Conservation (phyloP, 2,888 invertebrate species). For the Candidula unifasciata region DNA sequence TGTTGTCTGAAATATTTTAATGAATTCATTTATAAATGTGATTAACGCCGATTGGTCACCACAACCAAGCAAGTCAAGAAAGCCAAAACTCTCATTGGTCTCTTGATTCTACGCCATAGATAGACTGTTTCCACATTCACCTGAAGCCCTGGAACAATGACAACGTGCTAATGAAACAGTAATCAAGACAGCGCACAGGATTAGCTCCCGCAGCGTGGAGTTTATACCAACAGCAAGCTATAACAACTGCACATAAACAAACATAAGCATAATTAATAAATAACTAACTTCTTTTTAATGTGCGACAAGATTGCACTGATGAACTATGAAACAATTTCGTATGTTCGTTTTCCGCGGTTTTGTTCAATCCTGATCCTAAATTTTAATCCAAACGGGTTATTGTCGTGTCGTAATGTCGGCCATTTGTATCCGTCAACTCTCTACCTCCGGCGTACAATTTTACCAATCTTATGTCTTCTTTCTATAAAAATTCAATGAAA, state of each 20-base stretch:
- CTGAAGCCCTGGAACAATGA: neutral
- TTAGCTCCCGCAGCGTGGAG: neutral
- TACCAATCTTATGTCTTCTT: neutral
- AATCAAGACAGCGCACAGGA: neutral
- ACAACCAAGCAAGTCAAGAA: too few species aligned
- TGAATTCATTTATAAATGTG: too few species aligned
- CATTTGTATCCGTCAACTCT: neutral
- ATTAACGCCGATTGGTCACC: too few species aligned
- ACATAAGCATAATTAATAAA: too few species aligned
- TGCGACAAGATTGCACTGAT: neutral
- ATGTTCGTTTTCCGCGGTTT: neutral
- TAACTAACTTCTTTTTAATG: neutral
- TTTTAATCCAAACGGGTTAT: neutral
- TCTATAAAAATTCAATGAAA: neutral
- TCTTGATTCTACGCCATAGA: too few species aligned
- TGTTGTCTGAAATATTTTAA: too few species aligned
- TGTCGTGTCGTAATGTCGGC: neutral
- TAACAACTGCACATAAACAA: neutral
- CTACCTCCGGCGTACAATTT: neutral
- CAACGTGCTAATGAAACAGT: neutral
- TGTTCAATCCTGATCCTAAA: neutral
- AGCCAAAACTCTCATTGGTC: too few species aligned
- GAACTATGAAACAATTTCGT: neutral
- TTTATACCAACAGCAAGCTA: neutral
- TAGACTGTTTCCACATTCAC: neutral